Conservation (phyloP, 2,888 invertebrate species). For the Liopterus haemorrhoidalis region DNA sequence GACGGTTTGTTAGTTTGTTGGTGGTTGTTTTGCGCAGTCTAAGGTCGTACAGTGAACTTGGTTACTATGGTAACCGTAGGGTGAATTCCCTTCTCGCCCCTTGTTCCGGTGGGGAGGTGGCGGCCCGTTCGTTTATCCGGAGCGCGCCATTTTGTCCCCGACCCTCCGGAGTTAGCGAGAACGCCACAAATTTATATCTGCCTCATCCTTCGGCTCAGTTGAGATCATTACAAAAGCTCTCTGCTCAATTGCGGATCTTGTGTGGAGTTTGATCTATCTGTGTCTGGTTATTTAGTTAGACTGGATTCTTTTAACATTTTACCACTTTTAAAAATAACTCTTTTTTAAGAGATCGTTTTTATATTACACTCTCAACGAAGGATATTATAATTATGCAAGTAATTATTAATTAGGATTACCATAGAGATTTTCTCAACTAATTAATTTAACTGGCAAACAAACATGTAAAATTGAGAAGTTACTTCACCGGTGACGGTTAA, state of each 20-base stretch:
- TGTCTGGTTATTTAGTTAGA: conserved; percentile 36
- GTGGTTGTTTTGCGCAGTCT: conserved; percentile 8
- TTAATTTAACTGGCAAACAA: too few species aligned
- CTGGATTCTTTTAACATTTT: neutral
- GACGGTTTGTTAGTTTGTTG: neutral
- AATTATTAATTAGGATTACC: too few species aligned
- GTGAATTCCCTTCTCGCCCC: conserved; percentile 1
- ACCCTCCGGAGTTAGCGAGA: conserved; percentile 43
- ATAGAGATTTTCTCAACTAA: too few species aligned
- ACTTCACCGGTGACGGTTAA: too few species aligned
- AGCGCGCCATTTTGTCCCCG: conserved; percentile 45
- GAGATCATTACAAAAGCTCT: conserved; percentile 51
- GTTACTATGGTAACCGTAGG: conserved; percentile 17
- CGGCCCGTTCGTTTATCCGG: conserved; percentile 40
- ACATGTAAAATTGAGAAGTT: too few species aligned
- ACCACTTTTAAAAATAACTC: too few species aligned
- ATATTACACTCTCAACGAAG: too few species aligned
- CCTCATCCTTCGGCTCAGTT: conserved; percentile 48
- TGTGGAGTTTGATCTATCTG: conserved; percentile 48
- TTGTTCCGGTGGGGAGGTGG: conserved; percentile 31
- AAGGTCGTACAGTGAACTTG: conserved; percentile 6
- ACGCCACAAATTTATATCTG: conserved; percentile 50
- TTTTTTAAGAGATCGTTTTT: too few species aligned
- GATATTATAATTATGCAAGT: too few species aligned
- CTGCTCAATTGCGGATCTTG: conserved; percentile 49